Evolutionary conservation across 2,888 invertebrate genomes (phyloP), one percentile per base, ranked within the genome.

Genomic region (Uloborus plumipes): DNA sequence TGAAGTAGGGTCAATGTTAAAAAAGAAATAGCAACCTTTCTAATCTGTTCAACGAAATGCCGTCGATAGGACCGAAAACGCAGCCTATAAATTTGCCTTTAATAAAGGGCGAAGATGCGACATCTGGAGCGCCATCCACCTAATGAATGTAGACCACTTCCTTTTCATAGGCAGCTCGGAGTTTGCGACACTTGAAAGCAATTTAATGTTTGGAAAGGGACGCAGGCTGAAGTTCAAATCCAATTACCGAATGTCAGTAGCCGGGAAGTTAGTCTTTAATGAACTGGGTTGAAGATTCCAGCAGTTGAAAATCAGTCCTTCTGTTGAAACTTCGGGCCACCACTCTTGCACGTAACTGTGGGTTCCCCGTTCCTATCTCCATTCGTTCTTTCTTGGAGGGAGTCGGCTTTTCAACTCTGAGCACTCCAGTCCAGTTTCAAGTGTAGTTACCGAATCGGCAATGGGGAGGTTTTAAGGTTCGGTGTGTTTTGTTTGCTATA

Each of bases 181-280:
- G 51, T 73, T 49, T 65, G 79, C 58, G 66, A 79, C 72, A 79
- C 72, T 73, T 79, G 61, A 79, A 79, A 72, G 72, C 79, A 67
- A 67, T 79, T 72, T 61, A 73, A 58, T 73, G 72, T 73, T 79
- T 72, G 61, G 79, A 67, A 79, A 61, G 58, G 71, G 61, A 16
- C 70, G 53, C 31, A 20, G 58, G 66, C 39, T 79, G 78, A 62
- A 70, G 77, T 50, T 70, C 69, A 69, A 77, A 79, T 79, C 72
- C 79, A 79, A 79, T 79, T 79, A 79, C 72, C 31, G 65, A 72
- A 72, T 79, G 79, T 79, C 79, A 79, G 67, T 49, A 59, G 53
- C 58, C 49, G 58, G 66, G 59, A 79, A 79, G 79, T 79, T 72
- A 66, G 79, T 59, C 66, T 72, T 79, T 67, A 79, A 73, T 79